Evolutionary conservation across 2,797 vertebrate species (phyloP).

Genomic region (Huso huso): DNA sequence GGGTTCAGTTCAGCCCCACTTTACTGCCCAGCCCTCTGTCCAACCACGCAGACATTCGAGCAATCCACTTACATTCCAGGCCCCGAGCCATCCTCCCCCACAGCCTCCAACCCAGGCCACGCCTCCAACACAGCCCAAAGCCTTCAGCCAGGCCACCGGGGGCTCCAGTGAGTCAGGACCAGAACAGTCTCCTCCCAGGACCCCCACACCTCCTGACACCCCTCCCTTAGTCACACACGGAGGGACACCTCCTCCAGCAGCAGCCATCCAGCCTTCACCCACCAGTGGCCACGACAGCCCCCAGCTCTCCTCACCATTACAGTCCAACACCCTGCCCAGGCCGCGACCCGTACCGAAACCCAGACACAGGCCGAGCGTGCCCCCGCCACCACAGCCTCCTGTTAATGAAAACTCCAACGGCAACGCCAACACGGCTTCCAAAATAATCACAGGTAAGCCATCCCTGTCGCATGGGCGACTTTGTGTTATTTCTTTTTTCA

Average conservation of each 20-base stretch:
- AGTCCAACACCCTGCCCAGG: conserved; percentile 69
- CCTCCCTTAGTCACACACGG: conserved; percentile 60
- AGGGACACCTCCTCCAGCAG: conserved; percentile 11
- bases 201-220: conserved; percentile 78
- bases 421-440: conserved; percentile 60
- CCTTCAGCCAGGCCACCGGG: conserved; percentile 26
- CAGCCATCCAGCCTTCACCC: conserved; percentile 30
- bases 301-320: conserved; percentile 46
- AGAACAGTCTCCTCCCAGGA: conserved; percentile 70
- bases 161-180: conserved; percentile 34
- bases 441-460: conserved; percentile 77
- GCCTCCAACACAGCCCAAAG: conserved; percentile 42
- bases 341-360: conserved; percentile 85
- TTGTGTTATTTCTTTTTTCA: too few relatives aligned
- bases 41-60: conserved; percentile 73
- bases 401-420: conserved; percentile 41
- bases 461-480: background rate
- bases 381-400: conserved; percentile 81
- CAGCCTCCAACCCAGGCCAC: conserved; percentile 75
- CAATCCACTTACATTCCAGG: conserved; percentile 77
- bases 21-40: conserved; percentile 45
- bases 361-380: conserved; percentile 78
- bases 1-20: conserved; percentile 33
- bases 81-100: conserved; percentile 84
- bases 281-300: conserved; percentile 33